Evolutionary conservation across 1,140 invertebrate species (phyloP).

Genomic region (Hyposmocoma kahamanoa): DNA sequence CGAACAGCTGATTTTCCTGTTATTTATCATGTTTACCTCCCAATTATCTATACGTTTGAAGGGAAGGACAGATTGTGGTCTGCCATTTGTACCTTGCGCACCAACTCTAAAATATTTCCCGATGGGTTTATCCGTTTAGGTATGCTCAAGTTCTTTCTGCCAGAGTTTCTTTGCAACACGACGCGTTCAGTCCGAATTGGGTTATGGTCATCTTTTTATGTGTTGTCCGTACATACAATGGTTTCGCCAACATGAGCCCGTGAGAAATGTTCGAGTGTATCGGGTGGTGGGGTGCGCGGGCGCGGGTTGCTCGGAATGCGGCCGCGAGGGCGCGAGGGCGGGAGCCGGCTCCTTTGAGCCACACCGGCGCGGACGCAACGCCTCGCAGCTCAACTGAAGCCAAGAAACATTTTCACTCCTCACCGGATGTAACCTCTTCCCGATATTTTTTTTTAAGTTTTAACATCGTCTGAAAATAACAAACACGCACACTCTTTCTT

Average conservation of each 20-base stretch:
- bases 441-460: too few species aligned
- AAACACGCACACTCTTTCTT: too few species aligned
- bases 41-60: too few species aligned
- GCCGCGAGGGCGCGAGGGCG: conserved; percentile 60
- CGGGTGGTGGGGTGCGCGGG: conserved; percentile 48
- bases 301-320: conserved; percentile 61
- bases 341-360: conserved; percentile 67
- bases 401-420: neutral
- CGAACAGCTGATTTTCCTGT: too few species aligned
- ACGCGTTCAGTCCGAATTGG: conserved; percentile 32
- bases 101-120: too few species aligned
- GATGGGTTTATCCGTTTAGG: too few species aligned
- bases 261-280: conserved; percentile 71
- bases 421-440: neutral
- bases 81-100: too few species aligned
- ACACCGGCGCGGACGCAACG: conserved; percentile 49
- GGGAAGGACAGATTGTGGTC: too few species aligned
- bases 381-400: too few species aligned
- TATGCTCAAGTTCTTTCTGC: too few species aligned
- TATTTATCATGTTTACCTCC: too few species aligned
- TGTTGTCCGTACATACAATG: conserved; percentile 46
- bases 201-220: conserved; percentile 34
- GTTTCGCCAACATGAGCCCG: conserved; percentile 67
- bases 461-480: too few species aligned
- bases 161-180: neutral